Percentiles rank a stretch among this genome's conserved stretches.
Conservation (phyloP, 1,140 invertebrate genomes). For the Aphis gossypii region DNA sequence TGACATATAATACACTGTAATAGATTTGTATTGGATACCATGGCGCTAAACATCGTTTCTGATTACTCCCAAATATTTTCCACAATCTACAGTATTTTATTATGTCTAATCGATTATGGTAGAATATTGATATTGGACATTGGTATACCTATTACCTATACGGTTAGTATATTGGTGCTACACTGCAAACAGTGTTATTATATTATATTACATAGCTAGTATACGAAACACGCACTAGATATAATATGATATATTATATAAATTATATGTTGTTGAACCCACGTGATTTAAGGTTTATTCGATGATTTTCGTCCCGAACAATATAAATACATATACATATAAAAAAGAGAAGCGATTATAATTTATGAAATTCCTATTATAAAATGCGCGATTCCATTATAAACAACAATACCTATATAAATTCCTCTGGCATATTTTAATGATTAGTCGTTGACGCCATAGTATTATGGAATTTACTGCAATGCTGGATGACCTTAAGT, state of each 20-base stretch:
- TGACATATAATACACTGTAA: neutral
- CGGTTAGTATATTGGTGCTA: neutral
- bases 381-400: neutral
- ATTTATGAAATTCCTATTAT: neutral
- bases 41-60: neutral
- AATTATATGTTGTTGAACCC: neutral
- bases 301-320: neutral
- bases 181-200: neutral
- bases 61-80: neutral
- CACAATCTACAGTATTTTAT: neutral
- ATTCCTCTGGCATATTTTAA: slow-evolving; percentile 36
- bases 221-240: neutral
- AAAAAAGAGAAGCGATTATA: neutral
- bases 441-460: neutral
- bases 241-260: neutral
- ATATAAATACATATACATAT: neutral
- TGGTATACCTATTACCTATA: neutral
- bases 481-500: neutral
- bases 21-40: neutral
- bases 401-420: neutral
- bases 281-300: neutral
- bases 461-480: neutral
- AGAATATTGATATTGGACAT: neutral
- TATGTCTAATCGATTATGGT: neutral
- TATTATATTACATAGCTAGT: neutral